Evolutionary conservation across 2,113 vertebrate species (phyloP).

Genomic region (Sialia sialis): DNA sequence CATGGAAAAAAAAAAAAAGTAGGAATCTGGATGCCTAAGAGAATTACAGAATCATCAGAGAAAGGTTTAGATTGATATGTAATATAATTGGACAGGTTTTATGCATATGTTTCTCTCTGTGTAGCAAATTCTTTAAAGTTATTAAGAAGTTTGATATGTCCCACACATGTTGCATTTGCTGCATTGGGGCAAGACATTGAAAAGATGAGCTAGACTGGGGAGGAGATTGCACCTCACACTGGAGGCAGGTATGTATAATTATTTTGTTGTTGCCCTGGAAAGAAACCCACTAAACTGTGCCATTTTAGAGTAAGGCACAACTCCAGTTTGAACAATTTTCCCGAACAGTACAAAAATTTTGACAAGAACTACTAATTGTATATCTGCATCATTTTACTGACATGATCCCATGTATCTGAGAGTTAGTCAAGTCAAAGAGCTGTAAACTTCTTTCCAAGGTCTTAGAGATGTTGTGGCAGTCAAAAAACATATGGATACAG

Average conservation of each 20-base stretch:
- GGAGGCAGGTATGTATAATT: not conserved
- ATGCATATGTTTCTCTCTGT: not conserved
- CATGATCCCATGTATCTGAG: not conserved
- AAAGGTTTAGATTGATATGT: not conserved
- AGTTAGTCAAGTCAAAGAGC: not conserved
- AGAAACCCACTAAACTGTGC: not conserved
- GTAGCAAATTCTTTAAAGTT: not conserved
- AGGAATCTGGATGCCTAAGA: not conserved
- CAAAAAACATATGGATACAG: not conserved
- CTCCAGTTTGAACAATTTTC: not conserved
- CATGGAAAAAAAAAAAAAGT: not conserved
- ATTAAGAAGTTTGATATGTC: not conserved
- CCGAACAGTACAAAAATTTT: not conserved
- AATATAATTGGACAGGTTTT: not conserved
- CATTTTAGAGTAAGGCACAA: not conserved
- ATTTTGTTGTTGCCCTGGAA: not conserved
- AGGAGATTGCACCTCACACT: accelerated
- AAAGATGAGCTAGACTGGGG: not conserved
- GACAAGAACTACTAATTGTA: not conserved
- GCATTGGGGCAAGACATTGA: not conserved
- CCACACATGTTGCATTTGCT: not conserved
- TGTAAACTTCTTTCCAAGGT: not conserved
- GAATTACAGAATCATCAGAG: not conserved
- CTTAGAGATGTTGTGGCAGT: not conserved
- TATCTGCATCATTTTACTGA: not conserved